Conservation (phyloP, 2,113 vertebrate species). For the Elachura formosa region DNA sequence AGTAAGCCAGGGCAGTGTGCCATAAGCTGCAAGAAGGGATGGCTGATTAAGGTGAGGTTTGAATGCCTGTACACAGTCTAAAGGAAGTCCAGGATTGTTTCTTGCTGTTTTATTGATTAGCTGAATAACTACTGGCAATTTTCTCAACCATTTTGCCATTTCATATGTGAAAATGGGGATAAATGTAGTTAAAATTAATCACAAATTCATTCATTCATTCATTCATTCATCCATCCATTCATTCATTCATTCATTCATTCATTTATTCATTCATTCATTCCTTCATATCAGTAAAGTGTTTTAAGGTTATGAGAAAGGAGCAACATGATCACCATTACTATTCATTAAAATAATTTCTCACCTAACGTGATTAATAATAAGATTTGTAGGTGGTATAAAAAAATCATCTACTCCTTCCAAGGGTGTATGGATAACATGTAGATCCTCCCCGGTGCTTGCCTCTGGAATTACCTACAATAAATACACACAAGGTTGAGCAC, state of each 20-base stretch:
- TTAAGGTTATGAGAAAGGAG: neutral
- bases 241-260: neutral
- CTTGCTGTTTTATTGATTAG: neutral
- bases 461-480: constrained; percentile 86
- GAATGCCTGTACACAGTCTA: neutral
- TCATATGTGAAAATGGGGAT: neutral
- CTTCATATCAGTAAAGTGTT: neutral
- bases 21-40: neutral
- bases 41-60: neutral
- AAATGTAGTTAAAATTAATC: neutral
- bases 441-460: constrained; percentile 83
- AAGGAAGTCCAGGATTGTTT: neutral
- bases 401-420: constrained; percentile 87
- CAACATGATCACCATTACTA: neutral
- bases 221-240: neutral
- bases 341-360: constrained; percentile 50
- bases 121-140: neutral
- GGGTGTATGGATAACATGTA: constrained; percentile 76
- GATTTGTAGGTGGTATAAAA: constrained; percentile 94
- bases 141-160: neutral
- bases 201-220: neutral
- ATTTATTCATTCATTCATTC: neutral
- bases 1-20: neutral
- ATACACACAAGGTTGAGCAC: neutral
- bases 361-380: constrained; percentile 97